phyloP scores from a whole-genome alignment of 2,797 vertebrate genomes.

The Graptemys geographica region DNA sequence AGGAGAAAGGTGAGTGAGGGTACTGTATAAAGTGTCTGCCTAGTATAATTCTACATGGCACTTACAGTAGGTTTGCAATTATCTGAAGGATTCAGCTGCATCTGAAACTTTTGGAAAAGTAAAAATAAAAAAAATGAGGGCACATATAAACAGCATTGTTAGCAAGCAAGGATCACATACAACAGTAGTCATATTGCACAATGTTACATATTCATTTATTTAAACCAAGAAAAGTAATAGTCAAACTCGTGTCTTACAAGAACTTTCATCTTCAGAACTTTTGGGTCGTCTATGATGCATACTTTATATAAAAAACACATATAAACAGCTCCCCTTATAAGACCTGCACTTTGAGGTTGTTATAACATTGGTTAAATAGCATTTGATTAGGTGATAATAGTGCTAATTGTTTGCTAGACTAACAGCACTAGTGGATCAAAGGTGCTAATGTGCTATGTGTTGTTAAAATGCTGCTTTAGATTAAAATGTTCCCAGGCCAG shows the following conservation, averaged over 20 bases:
- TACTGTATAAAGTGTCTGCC: not conserved
- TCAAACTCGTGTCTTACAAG: not conserved
- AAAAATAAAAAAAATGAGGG: not conserved
- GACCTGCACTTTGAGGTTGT: not conserved
- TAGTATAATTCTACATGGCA: not conserved
- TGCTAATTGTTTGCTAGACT: not conserved
- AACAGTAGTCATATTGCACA: not conserved
- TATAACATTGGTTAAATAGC: not conserved
- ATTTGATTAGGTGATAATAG: not conserved
- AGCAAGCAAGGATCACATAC: not conserved
- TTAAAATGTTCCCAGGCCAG: not conserved
- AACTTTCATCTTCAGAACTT: not conserved
- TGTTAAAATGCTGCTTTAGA: not conserved
- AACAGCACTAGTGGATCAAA: not conserved
- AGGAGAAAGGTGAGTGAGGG: not conserved
- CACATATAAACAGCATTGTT: not conserved
- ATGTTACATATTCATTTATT: not conserved
- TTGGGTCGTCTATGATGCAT: not conserved
- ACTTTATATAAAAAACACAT: not conserved
- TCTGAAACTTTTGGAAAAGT: not conserved
- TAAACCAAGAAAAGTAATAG: not conserved
- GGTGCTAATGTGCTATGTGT: not conserved
- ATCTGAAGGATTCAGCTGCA: not conserved
- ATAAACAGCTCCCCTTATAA: not conserved
- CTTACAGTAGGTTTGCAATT: not conserved